Base-by-base conservation (phyloP, 2,888 invertebrate species). In the Escarpia spicata region DNA sequence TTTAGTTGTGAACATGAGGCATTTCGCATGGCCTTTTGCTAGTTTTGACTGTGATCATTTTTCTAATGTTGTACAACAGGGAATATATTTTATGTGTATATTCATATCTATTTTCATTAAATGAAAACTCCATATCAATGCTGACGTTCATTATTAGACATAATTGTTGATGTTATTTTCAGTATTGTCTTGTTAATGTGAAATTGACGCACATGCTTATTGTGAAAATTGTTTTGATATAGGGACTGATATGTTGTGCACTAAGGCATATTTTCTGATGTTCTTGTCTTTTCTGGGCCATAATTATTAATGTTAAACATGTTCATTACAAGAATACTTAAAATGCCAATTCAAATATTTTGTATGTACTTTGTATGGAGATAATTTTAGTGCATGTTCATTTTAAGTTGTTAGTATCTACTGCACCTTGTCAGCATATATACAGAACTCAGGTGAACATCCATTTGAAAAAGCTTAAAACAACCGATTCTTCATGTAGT, bases 21-120 rank as follows among this genome's bases (percentile, higher is more conserved):
- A 52, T 9, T 52, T 52, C 52, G 15, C 52, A 52, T 15, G 10
- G 9, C 52, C 1, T 52, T 52, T 12, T 10, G 45, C 45, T 45
- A 45, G 45, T 60, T 60, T 60, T 75, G 75, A 75, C 75, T 75
- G 75, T 75, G 75, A 75, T 75, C 75, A 3, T 75, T 75, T 26
- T 75, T 75, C 75, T 75, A 75, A 75, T 75, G 75, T 75, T 26
- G 75, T 75, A n/a, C 75, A 75, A 75, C n/a, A 75, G 75, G 75
- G 26, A 75, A 26, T 75, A 75, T 75, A 75, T 19, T 75, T 75
- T 75, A 75, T 75, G 19, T 75, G 75, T 75, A 6, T 75, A 75
- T 26, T 75, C 26, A 9, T 52, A 52, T 75, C 0, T 75, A 75
- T 75, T 75, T 75, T 75, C 75, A 26, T 75, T 75, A 75, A 75